phyloP scores from a whole-genome alignment of 2,797 vertebrate species.

The Schizopygopsis malacanthus region DNA sequence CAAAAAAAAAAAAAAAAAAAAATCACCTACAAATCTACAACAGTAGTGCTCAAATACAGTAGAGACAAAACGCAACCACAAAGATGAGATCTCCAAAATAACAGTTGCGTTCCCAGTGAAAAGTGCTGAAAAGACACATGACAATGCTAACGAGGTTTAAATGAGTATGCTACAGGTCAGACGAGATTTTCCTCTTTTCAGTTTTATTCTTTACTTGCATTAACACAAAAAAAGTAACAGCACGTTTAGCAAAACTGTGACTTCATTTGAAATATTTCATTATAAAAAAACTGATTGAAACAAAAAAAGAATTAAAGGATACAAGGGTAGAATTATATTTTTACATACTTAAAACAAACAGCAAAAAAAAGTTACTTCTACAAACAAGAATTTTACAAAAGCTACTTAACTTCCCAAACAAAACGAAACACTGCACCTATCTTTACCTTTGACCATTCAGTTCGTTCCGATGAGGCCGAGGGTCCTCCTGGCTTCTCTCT shows the following conservation, averaged over 20 bases:
- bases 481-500: constrained; percentile 9
- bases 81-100: not conserved
- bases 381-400: not conserved
- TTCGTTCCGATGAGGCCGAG: constrained; percentile 17
- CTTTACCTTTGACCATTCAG: constrained; percentile 51
- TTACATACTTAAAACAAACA: constrained; percentile 3
- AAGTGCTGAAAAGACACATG: not conserved
- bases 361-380: not conserved
- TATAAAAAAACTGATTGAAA: not conserved
- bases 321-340: not conserved
- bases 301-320: not conserved
- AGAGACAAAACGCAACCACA: not conserved
- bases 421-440: not conserved
- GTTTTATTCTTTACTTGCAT: constrained; percentile 16
- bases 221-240: not conserved
- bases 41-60: not conserved
- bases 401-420: constrained; percentile 37
- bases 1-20: no score
- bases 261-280: not conserved
- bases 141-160: not conserved
- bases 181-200: not conserved
- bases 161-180: not conserved
- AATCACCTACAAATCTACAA: not conserved
- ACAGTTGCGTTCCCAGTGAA: not conserved
- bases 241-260: not conserved